Percentiles rank a stretch among this genome's conserved stretches.
phyloP scores from a whole-genome alignment of 1,140 invertebrate genomes.

The Lepeophtheirus salmonis region DNA sequence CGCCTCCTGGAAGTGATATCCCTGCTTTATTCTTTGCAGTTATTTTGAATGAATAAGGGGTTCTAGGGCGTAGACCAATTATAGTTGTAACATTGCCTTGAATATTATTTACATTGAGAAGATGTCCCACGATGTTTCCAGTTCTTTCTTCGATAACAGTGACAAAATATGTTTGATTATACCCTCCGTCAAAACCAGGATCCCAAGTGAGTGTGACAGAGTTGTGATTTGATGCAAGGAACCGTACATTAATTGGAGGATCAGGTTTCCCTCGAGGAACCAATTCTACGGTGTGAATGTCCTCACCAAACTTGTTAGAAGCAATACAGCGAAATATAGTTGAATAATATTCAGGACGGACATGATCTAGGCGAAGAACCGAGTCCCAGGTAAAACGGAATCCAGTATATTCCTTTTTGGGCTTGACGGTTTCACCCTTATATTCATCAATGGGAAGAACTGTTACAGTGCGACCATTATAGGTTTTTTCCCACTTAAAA shows the following conservation, averaged over 20 bases:
- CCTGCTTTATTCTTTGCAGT: slow-evolving; percentile 7
- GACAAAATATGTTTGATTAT: background rate
- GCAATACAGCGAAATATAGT: slow-evolving; percentile 6
- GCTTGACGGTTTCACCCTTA: background rate
- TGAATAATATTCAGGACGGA: slow-evolving; percentile 6
- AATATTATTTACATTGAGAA: background rate
- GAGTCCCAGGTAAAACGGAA: background rate
- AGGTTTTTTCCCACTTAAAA: background rate
- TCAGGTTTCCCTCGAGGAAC: background rate
- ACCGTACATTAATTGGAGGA: background rate
- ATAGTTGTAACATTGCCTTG: background rate
- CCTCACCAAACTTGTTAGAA: background rate
- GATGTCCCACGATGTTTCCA: background rate
- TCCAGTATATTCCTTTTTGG: background rate
- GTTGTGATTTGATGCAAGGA: background rate
- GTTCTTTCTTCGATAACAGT: slow-evolving; percentile 1
- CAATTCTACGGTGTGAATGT: background rate
- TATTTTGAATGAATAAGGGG: background rate
- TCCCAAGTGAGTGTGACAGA: slow-evolving; percentile 1
- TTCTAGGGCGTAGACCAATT: background rate
- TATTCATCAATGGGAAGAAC: background rate
- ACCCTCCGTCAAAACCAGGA: slow-evolving; percentile 9
- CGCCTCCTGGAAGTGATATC: slow-evolving; percentile 1
- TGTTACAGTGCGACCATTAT: background rate
- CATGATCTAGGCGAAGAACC: background rate